phyloP scores from a whole-genome alignment of 2,113 vertebrate genomes.

The Montifringilla adamsi region DNA sequence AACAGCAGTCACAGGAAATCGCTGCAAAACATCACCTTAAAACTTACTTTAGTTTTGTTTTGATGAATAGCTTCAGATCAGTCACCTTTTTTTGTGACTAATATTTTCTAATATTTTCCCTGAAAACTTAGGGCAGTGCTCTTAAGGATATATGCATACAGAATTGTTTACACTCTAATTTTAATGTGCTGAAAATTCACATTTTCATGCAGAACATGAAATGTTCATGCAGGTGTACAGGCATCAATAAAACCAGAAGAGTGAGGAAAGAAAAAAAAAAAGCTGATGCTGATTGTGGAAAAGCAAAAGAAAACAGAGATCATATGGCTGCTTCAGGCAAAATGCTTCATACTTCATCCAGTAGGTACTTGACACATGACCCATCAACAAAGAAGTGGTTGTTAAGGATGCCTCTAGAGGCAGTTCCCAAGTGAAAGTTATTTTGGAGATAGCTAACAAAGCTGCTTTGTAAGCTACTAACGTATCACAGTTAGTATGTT shows the following conservation, averaged over 20 bases:
- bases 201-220: not conserved
- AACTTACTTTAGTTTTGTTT: not conserved
- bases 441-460: not conserved
- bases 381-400: not conserved
- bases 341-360: not conserved
- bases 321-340: not conserved
- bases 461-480: not conserved
- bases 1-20: not conserved
- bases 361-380: fast-evolving
- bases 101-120: not conserved
- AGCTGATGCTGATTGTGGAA: not conserved
- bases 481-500: not conserved
- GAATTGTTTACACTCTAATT: not conserved
- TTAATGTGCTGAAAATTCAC: not conserved
- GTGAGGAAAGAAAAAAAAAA: not conserved
- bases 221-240: not conserved
- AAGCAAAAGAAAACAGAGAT: not conserved
- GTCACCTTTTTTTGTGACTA: not conserved
- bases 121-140: not conserved
- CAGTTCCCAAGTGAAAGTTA: not conserved
- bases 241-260: not conserved
- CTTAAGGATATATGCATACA: not conserved
- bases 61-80: not conserved
- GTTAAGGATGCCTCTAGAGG: not conserved
- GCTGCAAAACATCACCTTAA: not conserved